Base-by-base conservation (phyloP, 2,113 vertebrate species). In the Cynopterus brachyotis region DNA sequence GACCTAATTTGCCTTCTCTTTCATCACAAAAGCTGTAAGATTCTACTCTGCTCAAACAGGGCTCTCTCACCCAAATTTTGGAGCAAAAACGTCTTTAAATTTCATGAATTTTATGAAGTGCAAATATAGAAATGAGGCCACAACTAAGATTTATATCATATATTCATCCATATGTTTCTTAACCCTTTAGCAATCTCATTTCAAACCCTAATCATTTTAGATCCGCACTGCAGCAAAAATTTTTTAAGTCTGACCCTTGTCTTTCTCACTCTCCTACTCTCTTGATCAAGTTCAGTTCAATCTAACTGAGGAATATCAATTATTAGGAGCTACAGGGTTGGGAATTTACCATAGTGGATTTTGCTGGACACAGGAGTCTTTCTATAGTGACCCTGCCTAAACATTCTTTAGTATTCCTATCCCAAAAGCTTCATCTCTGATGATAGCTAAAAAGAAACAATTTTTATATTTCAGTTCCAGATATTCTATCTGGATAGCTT, bases 401-500 rank as follows among this genome's bases (percentile, higher is more conserved):
- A 76, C 3, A 62, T 66, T 81, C 28, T 47, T 32, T 45, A 47
- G 22, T 62, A 28, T 88, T 86, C 9, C 13, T n/a, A 1, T 67
- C 89, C 85, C 42, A 64, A 83, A 95, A 92, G 75, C 53, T 8
- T 89, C 82, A 84, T 88, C 96, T 90, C 82, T 81, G 45, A 3
- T 72, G 50, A 91, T 73, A 22, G 45, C 37, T 60, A 79, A 82
- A n/a, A 81, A 76, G 42, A 94, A 92, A 91, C 24, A 32, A 72
- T 82, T 95, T 73, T 93, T 79, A 83, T 66, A 76, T 66, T 47
- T 59, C 30, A 82, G 22, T 73, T 96, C 42, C 42, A 95, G 53
- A 84, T 96, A 78, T 97, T 75, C 64, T 92, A 89, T 92, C 79
- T 85, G 60, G 57, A 85, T 87, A 59, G 35, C 50, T 76, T 93